Evolutionary conservation across 2,113 vertebrate species (phyloP).

Genomic region (Muntiacus muntjak): DNA sequence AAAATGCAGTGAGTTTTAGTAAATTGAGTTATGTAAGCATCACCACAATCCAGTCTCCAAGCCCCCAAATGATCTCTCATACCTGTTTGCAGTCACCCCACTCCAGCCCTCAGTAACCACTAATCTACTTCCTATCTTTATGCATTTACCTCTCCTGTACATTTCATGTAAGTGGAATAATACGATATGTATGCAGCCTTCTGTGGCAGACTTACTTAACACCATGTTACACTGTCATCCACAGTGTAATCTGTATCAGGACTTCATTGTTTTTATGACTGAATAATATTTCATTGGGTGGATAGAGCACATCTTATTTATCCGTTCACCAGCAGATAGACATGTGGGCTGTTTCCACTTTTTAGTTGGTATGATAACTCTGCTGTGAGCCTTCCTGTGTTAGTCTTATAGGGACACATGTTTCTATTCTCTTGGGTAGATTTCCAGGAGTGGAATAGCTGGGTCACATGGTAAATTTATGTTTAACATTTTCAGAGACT

Average conservation of each 20-base stretch:
- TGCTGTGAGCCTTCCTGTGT: not conserved
- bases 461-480: not conserved
- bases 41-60: not conserved
- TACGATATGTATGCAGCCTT: not conserved
- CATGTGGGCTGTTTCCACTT: not conserved
- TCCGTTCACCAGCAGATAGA: not conserved
- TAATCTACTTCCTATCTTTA: not conserved
- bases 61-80: not conserved
- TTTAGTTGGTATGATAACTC: not conserved
- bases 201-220: not conserved
- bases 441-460: not conserved
- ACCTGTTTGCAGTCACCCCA: not conserved
- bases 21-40: not conserved
- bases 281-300: not conserved
- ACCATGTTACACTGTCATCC: rapidly evolving
- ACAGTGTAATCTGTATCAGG: not conserved
- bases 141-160: not conserved
- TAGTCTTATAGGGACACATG: not conserved
- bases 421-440: not conserved
- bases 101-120: not conserved
- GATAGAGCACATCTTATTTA: not conserved
- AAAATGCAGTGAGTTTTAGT: not conserved
- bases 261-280: not conserved
- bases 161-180: not conserved
- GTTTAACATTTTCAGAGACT: not conserved